Conservation (phyloP, 1,140 invertebrate genomes). For the Mycetomoellerius zeteki region DNA sequence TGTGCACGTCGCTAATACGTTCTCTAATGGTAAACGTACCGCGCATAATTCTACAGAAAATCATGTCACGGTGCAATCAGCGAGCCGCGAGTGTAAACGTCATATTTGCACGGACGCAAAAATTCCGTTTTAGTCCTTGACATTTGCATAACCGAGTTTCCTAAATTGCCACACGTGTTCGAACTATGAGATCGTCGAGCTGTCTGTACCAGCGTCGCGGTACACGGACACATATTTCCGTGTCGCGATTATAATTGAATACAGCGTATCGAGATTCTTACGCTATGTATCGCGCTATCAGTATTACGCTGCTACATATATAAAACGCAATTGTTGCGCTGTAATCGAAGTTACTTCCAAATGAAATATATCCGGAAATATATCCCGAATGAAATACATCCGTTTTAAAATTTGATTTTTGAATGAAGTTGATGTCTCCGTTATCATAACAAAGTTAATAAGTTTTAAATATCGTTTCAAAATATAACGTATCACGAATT, state of each 20-base stretch:
- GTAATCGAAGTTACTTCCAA: neutral
- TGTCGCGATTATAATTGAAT: slow-evolving; percentile 25
- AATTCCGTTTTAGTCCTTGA: slow-evolving; percentile 62
- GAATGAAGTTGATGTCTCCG: neutral
- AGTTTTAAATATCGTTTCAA: neutral
- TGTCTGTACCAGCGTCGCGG: slow-evolving; percentile 27
- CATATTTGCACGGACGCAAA: slow-evolving; percentile 56
- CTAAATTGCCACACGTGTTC: slow-evolving; percentile 52
- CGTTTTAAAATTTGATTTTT: neutral
- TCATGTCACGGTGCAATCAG: slow-evolving; percentile 58
- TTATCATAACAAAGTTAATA: neutral
- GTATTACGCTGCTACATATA: neutral
- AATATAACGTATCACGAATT: neutral
- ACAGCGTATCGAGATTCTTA: slow-evolving; percentile 26
- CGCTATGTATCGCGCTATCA: neutral
- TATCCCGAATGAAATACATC: neutral
- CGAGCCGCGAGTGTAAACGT: slow-evolving; percentile 47
- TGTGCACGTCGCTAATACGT: slow-evolving; percentile 4
- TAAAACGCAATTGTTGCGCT: neutral
- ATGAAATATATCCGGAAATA: neutral
- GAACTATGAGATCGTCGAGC: slow-evolving; percentile 53
- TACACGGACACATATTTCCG: slow-evolving; percentile 25
- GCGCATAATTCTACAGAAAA: slow-evolving; percentile 51
- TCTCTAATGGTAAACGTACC: slow-evolving; percentile 37
- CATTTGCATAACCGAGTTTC: slow-evolving; percentile 67